Conservation (phyloP, 2,797 vertebrate genomes). For the Catamblyrhynchus diadema region DNA sequence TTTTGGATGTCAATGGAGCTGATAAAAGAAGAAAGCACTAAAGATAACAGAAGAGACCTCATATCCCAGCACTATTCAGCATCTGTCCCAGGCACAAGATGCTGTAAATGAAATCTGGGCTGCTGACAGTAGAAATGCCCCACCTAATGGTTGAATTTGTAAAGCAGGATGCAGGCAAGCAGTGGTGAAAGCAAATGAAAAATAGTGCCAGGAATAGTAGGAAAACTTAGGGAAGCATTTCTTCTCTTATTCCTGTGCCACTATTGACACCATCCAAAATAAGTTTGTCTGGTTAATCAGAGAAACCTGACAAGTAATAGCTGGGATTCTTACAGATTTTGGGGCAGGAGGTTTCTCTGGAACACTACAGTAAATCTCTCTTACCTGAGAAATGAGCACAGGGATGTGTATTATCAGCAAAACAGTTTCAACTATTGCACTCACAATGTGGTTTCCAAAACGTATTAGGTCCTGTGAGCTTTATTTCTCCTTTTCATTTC, state of each 20-base stretch:
- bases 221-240: neutral
- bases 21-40: neutral
- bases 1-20: neutral
- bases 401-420: neutral
- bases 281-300: neutral
- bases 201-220: neutral
- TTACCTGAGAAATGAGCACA: neutral
- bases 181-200: neutral
- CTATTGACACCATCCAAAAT: neutral
- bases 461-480: neutral
- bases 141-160: constrained; percentile 36
- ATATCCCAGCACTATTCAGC: neutral
- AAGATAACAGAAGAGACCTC: neutral
- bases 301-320: neutral
- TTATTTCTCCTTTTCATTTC: neutral
- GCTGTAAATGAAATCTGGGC: neutral
- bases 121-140: neutral
- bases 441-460: neutral
- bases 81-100: neutral
- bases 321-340: neutral
- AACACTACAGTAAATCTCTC: neutral
- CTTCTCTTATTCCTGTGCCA: neutral
- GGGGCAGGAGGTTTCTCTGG: neutral
- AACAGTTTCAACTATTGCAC: neutral
- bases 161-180: neutral